Percentiles rank a stretch among this genome's conserved stretches.
phyloP scores from a whole-genome alignment of 2,113 vertebrate genomes.

The Hystrix cristata region DNA sequence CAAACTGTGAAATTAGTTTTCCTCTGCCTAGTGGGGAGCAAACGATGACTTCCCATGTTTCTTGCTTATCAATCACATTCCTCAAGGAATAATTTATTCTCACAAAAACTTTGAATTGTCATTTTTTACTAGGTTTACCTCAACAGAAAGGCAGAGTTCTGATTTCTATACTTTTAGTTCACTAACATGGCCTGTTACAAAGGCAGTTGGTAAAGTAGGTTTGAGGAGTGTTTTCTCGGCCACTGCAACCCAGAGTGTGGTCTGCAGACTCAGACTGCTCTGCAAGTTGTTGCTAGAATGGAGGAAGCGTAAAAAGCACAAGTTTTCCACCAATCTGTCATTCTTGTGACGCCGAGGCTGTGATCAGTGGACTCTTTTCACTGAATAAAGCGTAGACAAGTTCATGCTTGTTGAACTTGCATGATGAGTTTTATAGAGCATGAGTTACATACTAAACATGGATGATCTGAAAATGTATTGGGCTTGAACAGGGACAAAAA shows the following conservation, averaged over 20 bases:
- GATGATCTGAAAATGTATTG: not conserved
- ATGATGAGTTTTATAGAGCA: not conserved
- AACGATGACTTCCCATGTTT: constrained; percentile 6
- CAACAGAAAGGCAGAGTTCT: constrained; percentile 42
- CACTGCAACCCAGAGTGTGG: not conserved
- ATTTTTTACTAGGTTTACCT: constrained; percentile 38
- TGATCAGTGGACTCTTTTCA: not conserved
- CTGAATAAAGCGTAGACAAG: not conserved
- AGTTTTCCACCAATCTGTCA: not conserved
- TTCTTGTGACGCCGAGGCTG: not conserved
- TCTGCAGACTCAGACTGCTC: not conserved
- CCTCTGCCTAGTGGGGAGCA: constrained; percentile 61
- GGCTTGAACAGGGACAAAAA: not conserved
- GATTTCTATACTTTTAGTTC: not conserved
- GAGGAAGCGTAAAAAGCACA: not conserved
- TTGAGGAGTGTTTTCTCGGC: not conserved
- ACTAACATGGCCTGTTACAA: not conserved
- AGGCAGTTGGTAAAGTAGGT: not conserved
- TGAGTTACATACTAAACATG: not conserved
- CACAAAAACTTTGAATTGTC: constrained; percentile 1
- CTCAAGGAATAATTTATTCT: constrained; percentile 54
- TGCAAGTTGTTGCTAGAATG: not conserved
- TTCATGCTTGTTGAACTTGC: not conserved
- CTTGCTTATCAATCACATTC: constrained; percentile 62
- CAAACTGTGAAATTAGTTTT: constrained; percentile 78